These are phyloP conservation scores for Euura saliciscinereae DNA, from an alignment of 1,140 invertebrate species.

Conservation along the genomic window DNA sequence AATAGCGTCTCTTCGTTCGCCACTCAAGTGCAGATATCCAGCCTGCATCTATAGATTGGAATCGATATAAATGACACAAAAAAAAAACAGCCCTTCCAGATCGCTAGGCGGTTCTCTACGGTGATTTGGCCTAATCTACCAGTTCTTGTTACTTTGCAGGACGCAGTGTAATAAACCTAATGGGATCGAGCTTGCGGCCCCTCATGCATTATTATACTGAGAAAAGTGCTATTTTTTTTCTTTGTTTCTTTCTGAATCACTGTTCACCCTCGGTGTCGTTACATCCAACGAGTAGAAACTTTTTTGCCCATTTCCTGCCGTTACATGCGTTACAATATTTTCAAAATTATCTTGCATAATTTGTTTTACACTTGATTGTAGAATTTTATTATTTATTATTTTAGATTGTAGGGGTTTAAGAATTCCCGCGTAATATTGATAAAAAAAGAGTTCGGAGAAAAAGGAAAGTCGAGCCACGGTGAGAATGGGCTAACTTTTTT, in stretches of 20 bases:
- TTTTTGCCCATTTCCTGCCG: constrained; percentile 20
- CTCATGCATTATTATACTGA: constrained; percentile 15
- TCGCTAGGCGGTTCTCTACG: constrained; percentile 50
- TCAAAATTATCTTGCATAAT: neutral
- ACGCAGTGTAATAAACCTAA: constrained; percentile 52
- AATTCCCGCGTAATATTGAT: too few relatives aligned
- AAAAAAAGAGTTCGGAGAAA: neutral
- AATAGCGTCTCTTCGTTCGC: constrained; percentile 31
- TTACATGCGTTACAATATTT: constrained; percentile 6
- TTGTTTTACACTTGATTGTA: neutral
- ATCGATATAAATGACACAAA: constrained; percentile 24
- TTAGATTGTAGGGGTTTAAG: too few relatives aligned
- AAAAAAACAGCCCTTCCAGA: constrained; percentile 42
- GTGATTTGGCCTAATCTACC: constrained; percentile 53
- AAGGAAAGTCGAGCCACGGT: neutral
- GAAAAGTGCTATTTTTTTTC: constrained; percentile 1
- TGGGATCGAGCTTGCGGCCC: constrained; percentile 36
- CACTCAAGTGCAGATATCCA: neutral
- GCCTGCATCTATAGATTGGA: neutral
- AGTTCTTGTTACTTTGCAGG: constrained; percentile 49
- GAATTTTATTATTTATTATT: too few relatives aligned
- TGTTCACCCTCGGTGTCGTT: constrained; percentile 8
- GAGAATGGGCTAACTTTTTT: constrained; percentile 12
- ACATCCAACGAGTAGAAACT: too few relatives aligned
- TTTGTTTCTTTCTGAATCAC: constrained; percentile 25